Base-by-base conservation (phyloP, 2,888 invertebrate genomes). In the Ectemnius cavifrons region DNA sequence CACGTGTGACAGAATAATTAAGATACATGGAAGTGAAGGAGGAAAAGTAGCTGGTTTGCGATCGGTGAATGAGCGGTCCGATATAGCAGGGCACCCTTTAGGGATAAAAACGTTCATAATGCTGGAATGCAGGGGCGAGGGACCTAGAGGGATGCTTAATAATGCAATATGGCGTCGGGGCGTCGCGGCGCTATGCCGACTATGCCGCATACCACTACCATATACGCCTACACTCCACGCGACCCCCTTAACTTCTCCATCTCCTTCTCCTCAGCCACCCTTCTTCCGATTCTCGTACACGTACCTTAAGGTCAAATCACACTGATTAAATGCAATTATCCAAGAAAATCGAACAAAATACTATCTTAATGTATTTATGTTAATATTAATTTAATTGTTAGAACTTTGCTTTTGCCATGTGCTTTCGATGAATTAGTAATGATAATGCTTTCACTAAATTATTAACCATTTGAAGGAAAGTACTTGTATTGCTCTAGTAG, bases 121-220 rank as follows among this genome's bases (percentile, higher is more conserved):
- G 79, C 82, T 82, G 90, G 90, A 90, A 90, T 90, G 89, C 86
- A 76, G 80, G 86, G 82, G 83, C 67, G 81, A 79, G 77, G 74
- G 76, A 78, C 77, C 63, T 74, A 58, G 78, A 67, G 79, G 84
- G 85, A 81, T 84, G 86, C 88, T 90, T 90, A 90, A 90, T 90
- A 90, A 90, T 90, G 90, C 89, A 89, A 90, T 89, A 90, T 90
- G 89, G 88, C 88, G 88, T 85, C 85, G 81, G 79, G 84, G 87
- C 87, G 88, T 86, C 87, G 88, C 85, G 85, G 82, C 87, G 90
- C 90, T 89, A 90, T 90, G 88, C 86, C 85, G 83, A 83, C 88
- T 90, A 91, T 91, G 89, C 87, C 86, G 89, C 87, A 88, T 89
- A 88, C 89, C 86, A 83, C 85, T 83, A 87, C 84, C 86, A 88